Evolutionary conservation across 2,888 invertebrate species (phyloP).

Genomic region (Argyra leucocephala): DNA sequence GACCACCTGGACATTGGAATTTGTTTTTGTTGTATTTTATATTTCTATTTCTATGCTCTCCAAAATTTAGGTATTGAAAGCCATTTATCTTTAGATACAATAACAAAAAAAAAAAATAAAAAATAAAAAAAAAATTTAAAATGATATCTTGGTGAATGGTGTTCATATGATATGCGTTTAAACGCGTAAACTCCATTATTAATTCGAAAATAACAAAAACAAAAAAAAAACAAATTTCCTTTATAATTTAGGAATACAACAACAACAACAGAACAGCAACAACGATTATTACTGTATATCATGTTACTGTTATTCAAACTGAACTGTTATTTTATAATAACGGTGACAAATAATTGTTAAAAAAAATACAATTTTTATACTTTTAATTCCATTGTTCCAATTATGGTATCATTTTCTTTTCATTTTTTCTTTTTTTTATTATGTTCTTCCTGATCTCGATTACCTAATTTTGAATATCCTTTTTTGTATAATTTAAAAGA

Average conservation of each 20-base stretch:
- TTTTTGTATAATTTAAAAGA: neutral
- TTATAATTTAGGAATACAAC: no score
- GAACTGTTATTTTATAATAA: no score
- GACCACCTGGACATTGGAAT: neutral
- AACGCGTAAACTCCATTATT: no score
- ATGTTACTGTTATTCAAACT: no score
- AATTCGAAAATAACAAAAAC: no score
- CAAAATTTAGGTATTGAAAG: neutral
- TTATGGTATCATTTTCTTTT: neutral
- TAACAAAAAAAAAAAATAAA: neutral
- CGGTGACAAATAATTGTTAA: neutral
- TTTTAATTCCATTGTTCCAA: neutral
- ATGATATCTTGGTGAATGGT: neutral
- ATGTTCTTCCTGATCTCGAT: neutral
- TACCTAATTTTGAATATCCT: slow-evolving; percentile 1
- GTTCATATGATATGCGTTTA: no score
- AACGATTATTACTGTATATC: no score
- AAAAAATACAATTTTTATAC: neutral
- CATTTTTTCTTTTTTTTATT: neutral
- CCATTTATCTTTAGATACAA: neutral
- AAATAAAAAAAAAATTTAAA: neutral
- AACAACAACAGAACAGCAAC: no score
- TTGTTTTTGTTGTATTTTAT: neutral
- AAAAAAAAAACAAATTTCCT: no score
- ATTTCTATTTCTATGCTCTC: neutral